Evolutionary conservation across 2,888 invertebrate genomes (phyloP).

Genomic region (Melieria picta): DNA sequence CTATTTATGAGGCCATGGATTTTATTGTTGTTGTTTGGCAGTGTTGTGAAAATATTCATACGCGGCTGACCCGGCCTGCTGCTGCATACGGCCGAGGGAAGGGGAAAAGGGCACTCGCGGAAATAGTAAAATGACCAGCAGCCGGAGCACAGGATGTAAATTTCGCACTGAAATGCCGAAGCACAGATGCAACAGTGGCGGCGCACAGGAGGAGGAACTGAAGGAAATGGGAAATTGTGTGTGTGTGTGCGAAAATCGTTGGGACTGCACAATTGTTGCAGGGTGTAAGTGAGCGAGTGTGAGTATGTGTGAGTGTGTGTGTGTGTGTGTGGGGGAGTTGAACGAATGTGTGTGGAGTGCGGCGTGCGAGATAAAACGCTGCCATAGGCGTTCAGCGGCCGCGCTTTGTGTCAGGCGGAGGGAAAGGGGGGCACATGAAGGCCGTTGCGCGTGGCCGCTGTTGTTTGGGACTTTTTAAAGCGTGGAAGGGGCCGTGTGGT

Average conservation of each 20-base stretch:
- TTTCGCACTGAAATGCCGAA: conserved; percentile 50
- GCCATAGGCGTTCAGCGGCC: neutral
- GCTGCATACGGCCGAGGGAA: neutral
- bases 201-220: neutral
- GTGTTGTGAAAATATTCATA: conserved; percentile 15
- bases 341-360: conserved; percentile 39
- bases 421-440: neutral
- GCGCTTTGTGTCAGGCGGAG: neutral
- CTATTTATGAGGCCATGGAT: conserved; percentile 62
- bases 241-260: conserved; percentile 10
- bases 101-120: conserved; percentile 44
- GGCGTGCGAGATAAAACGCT: conserved; percentile 52
- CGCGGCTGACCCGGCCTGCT: conserved; percentile 31
- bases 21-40: conserved; percentile 55
- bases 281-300: neutral
- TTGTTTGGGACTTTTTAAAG: too few relatives aligned
- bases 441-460: too few relatives aligned
- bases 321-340: neutral
- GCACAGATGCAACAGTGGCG: conserved; percentile 34
- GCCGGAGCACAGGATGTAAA: conserved; percentile 58
- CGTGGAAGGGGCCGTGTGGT: too few relatives aligned
- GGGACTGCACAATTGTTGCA: neutral
- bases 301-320: neutral
- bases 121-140: conserved; percentile 62
- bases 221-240: conserved; percentile 2